Conservation (phyloP, 2,888 invertebrate species). For the Euzophera pinguis region DNA sequence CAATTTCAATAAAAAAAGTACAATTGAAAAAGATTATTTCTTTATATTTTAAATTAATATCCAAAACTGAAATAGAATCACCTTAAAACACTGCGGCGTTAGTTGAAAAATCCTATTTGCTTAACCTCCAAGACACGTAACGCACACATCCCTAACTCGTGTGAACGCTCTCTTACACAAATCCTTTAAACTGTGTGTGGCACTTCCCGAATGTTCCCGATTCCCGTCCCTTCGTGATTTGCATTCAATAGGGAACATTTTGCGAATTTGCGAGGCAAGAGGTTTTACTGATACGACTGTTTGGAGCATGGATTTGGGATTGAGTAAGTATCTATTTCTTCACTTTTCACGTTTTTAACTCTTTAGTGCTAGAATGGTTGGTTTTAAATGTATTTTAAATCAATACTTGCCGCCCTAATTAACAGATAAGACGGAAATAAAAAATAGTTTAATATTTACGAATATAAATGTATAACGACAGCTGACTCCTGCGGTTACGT, state of each 20-base stretch:
- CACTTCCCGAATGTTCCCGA: background rate
- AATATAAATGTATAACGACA: too few species aligned
- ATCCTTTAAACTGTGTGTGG: constrained; percentile 3
- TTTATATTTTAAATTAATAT: too few species aligned
- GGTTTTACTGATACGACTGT: background rate
- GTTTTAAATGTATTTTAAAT: too few species aligned
- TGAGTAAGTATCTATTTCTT: too few species aligned
- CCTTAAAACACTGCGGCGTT: background rate
- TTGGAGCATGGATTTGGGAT: background rate
- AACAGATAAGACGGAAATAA: too few species aligned
- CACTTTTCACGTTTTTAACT: too few species aligned
- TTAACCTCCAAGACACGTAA: background rate
- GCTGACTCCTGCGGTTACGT: too few species aligned
- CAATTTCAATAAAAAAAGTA: too few species aligned
- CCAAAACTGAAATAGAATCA: background rate
- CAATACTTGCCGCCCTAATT: too few species aligned
- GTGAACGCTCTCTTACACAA: background rate
- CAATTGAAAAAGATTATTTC: too few species aligned
- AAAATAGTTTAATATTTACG: too few species aligned
- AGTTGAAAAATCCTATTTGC: background rate
- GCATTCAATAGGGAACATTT: background rate
- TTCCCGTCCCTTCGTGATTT: background rate
- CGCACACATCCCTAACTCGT: background rate
- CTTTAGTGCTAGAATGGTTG: too few species aligned
- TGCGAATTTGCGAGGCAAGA: background rate